These are phyloP conservation scores for Argopecten irradians DNA, from an alignment of 1,140 invertebrate genomes.

Conservation along the genomic window DNA sequence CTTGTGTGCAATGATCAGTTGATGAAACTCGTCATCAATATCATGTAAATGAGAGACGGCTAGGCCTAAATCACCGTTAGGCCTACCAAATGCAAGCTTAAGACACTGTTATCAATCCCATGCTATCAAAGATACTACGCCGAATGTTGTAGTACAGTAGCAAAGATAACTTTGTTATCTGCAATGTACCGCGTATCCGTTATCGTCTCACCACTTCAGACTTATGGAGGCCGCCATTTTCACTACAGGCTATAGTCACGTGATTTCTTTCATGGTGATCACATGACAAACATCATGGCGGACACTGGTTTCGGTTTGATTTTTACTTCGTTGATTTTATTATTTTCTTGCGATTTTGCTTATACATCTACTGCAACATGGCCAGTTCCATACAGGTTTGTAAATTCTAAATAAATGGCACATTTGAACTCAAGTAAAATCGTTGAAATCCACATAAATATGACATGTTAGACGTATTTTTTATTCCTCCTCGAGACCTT, in stretches of 20 bases:
- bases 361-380: not conserved
- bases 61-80: too few relatives aligned
- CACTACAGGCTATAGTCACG: not conserved
- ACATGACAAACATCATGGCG: not conserved
- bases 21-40: too few relatives aligned
- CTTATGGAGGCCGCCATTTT: not conserved
- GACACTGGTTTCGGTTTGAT: not conserved
- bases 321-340: not conserved
- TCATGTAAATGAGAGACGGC: too few relatives aligned
- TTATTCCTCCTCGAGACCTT: too few relatives aligned
- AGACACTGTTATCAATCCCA: too few relatives aligned
- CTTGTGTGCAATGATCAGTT: too few relatives aligned
- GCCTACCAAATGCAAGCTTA: too few relatives aligned
- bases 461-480: too few relatives aligned
- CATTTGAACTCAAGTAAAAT: too few relatives aligned
- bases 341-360: not conserved
- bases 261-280: not conserved
- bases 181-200: not conserved
- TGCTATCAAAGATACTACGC: too few relatives aligned
- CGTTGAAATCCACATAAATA: too few relatives aligned
- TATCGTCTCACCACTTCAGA: not conserved
- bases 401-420: not conserved
- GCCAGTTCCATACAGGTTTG: constrained; percentile 47
- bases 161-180: not conserved
- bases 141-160: too few relatives aligned